Conservation (phyloP, 2,797 vertebrate species). For the Coccyzus lansbergi region DNA sequence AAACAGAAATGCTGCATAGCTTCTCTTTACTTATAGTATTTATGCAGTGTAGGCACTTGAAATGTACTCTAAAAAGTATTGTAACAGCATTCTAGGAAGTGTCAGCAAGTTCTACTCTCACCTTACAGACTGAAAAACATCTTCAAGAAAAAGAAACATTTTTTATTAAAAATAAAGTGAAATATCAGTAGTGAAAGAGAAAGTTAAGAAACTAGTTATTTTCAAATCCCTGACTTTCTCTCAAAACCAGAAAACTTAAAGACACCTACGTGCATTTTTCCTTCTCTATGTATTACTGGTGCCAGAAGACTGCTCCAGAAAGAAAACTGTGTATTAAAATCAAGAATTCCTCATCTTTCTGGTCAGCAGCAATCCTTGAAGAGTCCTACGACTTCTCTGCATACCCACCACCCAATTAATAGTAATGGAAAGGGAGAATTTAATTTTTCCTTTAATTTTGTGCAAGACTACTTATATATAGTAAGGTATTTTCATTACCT, state of each 20-base stretch:
- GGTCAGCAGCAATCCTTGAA: not conserved
- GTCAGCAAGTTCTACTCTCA: not conserved
- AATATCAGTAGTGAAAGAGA: not conserved
- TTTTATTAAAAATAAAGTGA: not conserved
- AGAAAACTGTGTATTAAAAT: not conserved
- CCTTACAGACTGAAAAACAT: not conserved
- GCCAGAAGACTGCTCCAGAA: not conserved
- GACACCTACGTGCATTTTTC: not conserved
- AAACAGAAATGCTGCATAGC: not conserved
- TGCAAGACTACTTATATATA: not conserved
- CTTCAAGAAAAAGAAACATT: not conserved
- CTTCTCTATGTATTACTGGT: not conserved
- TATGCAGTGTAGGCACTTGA: not conserved
- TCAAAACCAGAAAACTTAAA: rapidly evolving
- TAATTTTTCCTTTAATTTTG: not conserved
- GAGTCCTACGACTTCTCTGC: not conserved
- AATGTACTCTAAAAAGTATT: not conserved
- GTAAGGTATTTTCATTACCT: slow-evolving; percentile 79
- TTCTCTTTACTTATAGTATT: not conserved
- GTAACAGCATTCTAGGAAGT: not conserved
- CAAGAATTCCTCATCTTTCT: not conserved
- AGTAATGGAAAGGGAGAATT: not conserved
- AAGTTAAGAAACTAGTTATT: not conserved
- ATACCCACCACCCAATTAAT: not conserved
- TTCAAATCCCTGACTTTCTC: not conserved